Evolutionary conservation across 2,113 vertebrate genomes (phyloP).

Genomic region (Takifugu flavidus): DNA sequence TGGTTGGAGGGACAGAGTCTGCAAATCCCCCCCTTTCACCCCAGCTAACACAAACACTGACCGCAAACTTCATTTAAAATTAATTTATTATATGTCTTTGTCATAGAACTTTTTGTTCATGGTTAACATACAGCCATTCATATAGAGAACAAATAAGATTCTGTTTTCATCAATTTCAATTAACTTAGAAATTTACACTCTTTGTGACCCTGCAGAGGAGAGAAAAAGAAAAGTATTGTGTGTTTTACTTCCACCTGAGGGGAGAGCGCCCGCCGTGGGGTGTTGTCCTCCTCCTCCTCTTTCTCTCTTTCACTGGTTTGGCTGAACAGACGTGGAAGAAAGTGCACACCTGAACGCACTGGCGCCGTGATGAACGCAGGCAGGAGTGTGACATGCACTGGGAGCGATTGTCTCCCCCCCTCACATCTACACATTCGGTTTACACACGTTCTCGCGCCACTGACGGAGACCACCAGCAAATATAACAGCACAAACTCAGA

Average conservation of each 20-base stretch:
- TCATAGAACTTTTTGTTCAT: constrained; percentile 71
- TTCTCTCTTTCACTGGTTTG: constrained; percentile 12
- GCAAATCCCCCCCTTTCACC: neutral
- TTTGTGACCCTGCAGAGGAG: constrained; percentile 49
- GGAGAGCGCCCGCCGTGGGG: constrained; percentile 10
- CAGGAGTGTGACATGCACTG: constrained; percentile 21
- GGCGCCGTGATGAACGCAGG: constrained; percentile 46
- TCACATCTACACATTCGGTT: constrained; percentile 1
- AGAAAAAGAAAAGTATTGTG: constrained; percentile 46
- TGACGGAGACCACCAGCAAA: constrained; percentile 13
- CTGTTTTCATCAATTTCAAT: constrained; percentile 41
- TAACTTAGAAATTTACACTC: constrained; percentile 71
- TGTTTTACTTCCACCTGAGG: constrained; percentile 1
- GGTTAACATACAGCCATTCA: constrained; percentile 78
- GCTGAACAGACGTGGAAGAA: constrained; percentile 33
- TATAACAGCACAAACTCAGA: constrained; percentile 20
- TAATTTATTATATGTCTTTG: constrained; percentile 80
- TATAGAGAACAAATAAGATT: constrained; percentile 69
- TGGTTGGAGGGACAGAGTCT: constrained; percentile 16
- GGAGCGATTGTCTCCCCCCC: constrained; percentile 3
- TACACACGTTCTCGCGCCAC: neutral
- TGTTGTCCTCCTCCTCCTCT: neutral
- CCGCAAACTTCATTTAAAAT: constrained; percentile 61
- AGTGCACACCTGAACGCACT: constrained; percentile 54
- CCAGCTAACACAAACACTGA: neutral